phyloP scores from a whole-genome alignment of 2,797 vertebrate genomes.

The Phaenicophaeus curvirostris region DNA sequence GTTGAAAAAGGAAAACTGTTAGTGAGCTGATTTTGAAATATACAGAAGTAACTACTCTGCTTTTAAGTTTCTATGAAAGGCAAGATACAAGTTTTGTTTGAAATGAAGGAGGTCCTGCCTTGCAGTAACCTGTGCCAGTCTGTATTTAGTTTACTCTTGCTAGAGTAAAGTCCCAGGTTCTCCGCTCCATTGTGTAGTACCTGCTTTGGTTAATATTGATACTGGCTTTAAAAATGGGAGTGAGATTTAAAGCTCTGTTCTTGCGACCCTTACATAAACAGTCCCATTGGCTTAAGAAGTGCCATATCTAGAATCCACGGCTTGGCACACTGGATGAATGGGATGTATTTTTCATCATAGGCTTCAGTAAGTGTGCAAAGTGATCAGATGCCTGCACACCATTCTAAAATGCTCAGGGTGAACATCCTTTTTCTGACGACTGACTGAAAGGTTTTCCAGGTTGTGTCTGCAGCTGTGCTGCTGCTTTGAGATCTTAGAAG shows the following conservation, averaged over 20 bases:
- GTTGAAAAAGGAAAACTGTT: not conserved
- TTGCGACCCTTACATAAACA: not conserved
- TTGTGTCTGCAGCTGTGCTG: not conserved
- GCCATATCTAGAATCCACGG: rapidly evolving
- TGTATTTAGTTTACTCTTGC: not conserved
- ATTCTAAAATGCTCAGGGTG: not conserved
- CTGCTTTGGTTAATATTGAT: not conserved
- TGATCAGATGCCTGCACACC: not conserved
- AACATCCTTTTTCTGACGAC: not conserved
- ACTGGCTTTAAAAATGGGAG: not conserved
- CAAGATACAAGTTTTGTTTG: not conserved
- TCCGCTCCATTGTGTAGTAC: not conserved
- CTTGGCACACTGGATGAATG: not conserved
- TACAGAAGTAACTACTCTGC: not conserved
- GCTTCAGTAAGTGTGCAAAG: not conserved
- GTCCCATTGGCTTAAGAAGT: not conserved
- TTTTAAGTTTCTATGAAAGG: not conserved
- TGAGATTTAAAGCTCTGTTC: not conserved
- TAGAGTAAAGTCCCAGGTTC: not conserved
- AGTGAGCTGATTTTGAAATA: not conserved
- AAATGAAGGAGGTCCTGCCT: not conserved
- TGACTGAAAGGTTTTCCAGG: not conserved
- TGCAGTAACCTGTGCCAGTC: not conserved
- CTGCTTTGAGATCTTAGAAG: not conserved
- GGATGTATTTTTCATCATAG: not conserved